Percentiles rank a stretch among this genome's conserved stretches.
Conservation (phyloP, 1,140 invertebrate species). For the Melipona quadrifasciata region DNA sequence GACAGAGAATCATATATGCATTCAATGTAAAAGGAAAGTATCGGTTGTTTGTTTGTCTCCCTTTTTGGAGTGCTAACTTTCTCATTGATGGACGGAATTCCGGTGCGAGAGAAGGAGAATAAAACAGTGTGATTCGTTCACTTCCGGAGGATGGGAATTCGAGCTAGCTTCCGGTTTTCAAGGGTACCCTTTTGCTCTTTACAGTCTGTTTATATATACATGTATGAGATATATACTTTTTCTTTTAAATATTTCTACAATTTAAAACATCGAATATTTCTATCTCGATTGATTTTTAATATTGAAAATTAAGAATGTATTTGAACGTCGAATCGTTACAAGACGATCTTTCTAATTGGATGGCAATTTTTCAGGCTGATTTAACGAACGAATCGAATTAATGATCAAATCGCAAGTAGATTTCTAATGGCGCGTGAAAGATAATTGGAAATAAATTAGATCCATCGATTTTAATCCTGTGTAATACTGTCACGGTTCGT, state of each 20-base stretch:
- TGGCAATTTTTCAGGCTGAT: background rate
- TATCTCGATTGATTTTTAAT: background rate
- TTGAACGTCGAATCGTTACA: background rate
- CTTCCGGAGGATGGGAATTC: constrained; percentile 62
- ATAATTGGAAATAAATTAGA: constrained; percentile 45
- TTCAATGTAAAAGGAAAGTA: background rate
- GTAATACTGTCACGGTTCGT: constrained; percentile 48
- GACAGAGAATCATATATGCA: background rate
- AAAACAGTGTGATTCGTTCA: constrained; percentile 18
- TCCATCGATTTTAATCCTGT: constrained; percentile 33
- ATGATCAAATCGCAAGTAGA: constrained; percentile 8
- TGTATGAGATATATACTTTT: background rate
- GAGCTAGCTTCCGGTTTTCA: constrained; percentile 61
- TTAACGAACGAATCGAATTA: constrained; percentile 23
- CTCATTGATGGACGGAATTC: constrained; percentile 40
- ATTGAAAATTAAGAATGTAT: background rate
- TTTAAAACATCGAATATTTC: background rate
- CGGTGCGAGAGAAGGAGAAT: constrained; percentile 24
- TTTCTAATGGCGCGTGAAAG: constrained; percentile 25
- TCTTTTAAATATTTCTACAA: background rate
- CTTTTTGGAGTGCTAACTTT: constrained; percentile 35
- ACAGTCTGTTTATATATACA: background rate
- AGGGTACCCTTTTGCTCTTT: constrained; percentile 52
- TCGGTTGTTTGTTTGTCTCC: background rate
- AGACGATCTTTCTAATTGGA: background rate